A percentile compares a stretch with the other conserved stretches of the same genome.
Evolutionary conservation across 2,113 vertebrate genomes (phyloP).

Genomic region (Peromyscus leucopus): DNA sequence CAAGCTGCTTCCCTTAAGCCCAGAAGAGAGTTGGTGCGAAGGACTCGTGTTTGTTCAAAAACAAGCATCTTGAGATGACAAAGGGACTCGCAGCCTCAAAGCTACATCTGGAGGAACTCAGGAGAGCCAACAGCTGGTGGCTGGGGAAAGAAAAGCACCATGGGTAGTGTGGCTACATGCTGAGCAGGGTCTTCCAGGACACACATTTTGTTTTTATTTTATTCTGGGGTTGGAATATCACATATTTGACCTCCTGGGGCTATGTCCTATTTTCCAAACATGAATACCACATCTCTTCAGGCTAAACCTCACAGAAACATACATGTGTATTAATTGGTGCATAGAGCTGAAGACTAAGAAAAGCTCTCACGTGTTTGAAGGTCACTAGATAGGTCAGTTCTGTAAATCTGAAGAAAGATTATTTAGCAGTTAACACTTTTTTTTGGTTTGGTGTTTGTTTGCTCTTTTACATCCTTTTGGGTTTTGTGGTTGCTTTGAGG

Average conservation of each 20-base stretch:
- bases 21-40: neutral
- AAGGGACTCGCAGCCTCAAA: neutral
- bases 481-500: neutral
- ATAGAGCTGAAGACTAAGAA: neutral
- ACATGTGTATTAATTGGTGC: neutral
- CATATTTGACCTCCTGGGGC: neutral
- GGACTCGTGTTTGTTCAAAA: neutral
- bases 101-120: neutral
- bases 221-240: neutral
- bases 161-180: neutral
- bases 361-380: no score
- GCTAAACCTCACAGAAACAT: neutral
- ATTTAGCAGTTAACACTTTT: neutral
- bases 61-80: neutral
- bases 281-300: neutral
- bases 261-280: neutral
- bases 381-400: neutral
- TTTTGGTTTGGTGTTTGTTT: neutral
- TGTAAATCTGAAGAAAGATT: neutral
- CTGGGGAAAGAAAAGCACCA: neutral
- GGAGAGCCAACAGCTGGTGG: neutral
- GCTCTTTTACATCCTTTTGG: neutral
- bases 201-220: neutral
- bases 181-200: neutral
- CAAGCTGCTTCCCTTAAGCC: neutral